A percentile compares a stretch with the other conserved stretches of the same genome.
These are phyloP conservation scores for Apodemia zela DNA, from an alignment of 2,888 invertebrate genomes.

Conservation along the genomic window DNA sequence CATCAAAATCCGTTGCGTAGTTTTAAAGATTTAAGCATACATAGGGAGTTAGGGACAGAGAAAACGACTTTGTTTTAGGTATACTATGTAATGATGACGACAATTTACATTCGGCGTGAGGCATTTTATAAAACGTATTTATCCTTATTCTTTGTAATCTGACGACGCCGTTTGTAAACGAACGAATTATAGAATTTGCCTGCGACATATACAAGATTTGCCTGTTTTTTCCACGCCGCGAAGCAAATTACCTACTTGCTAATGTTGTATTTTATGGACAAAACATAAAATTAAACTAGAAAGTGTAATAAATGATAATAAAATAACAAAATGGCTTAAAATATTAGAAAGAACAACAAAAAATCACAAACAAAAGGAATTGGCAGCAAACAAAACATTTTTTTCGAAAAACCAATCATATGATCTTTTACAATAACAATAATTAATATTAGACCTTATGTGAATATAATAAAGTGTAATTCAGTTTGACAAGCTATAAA, in stretches of 20 bases:
- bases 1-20: no score
- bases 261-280: not conserved
- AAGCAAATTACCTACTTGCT: not conserved
- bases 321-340: not conserved
- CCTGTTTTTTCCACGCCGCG: no score
- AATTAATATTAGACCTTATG: constrained; percentile 30
- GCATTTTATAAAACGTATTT: no score
- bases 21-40: no score
- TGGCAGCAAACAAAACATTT: not conserved
- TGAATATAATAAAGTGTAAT: not conserved
- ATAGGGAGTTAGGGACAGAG: no score
- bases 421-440: constrained; percentile 20
- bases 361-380: not conserved
- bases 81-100: no score
- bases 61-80: no score
- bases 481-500: constrained; percentile 27
- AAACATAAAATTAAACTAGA: not conserved
- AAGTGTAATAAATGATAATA: constrained; percentile 5
- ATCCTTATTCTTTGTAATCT: no score
- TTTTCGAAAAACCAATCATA: constrained; percentile 26
- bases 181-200: no score
- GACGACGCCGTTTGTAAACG: no score
- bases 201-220: no score
- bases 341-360: not conserved
- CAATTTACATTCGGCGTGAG: no score